These are phyloP conservation scores for Dendrolimus houi DNA, from an alignment of 2,888 invertebrate species.

Conservation along the genomic window DNA sequence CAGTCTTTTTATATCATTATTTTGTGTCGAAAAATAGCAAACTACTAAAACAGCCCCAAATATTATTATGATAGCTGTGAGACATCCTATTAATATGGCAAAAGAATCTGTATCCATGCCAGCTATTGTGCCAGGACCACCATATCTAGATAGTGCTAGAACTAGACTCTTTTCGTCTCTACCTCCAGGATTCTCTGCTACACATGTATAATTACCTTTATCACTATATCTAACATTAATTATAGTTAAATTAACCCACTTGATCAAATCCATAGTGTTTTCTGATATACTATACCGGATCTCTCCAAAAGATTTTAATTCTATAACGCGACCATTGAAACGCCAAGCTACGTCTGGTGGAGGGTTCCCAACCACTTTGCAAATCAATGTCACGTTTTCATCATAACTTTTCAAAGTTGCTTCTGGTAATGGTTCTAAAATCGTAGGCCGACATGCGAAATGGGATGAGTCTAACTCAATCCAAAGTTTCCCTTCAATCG, in stretches of 20 bases:
- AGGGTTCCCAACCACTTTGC: conserved; percentile 86
- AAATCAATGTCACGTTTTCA: conserved; percentile 84
- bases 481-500: conserved; percentile 84
- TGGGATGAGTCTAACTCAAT: conserved; percentile 81
- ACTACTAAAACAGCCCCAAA: conserved; percentile 62
- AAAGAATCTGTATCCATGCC: conserved; percentile 70
- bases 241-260: conserved; percentile 83
- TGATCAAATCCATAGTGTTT: conserved; percentile 62
- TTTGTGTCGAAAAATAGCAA: conserved; percentile 74
- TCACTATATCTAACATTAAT: conserved; percentile 79
- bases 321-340: conserved; percentile 79
- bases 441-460: conserved; percentile 90
- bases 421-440: conserved; percentile 78
- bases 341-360: conserved; percentile 85
- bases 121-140: conserved; percentile 56
- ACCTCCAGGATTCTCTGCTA: conserved; percentile 90
- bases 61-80: conserved; percentile 60
- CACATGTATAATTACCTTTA: conserved; percentile 85
- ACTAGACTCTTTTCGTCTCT: conserved; percentile 85
- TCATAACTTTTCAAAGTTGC: conserved; percentile 80
- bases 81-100: conserved; percentile 67
- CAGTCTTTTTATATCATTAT: conserved; percentile 73
- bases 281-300: conserved; percentile 65
- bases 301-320: conserved; percentile 66
- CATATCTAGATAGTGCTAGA: conserved; percentile 71